phyloP scores from a whole-genome alignment of 2,888 invertebrate genomes.

The Drosophila testacea region DNA sequence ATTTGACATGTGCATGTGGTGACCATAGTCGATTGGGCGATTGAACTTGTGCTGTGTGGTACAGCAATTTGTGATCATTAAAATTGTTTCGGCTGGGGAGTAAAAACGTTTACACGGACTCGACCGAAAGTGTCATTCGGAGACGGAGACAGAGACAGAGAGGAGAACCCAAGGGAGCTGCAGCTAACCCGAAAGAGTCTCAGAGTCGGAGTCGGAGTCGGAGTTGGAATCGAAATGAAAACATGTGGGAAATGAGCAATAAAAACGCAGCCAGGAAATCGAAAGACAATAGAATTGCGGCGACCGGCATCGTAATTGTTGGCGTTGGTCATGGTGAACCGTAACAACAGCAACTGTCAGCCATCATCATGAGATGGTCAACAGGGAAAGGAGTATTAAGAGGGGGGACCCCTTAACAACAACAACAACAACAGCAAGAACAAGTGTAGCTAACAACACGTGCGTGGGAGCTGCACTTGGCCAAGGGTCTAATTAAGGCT shows the following conservation, averaged over 20 bases:
- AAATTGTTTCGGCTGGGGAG: slow-evolving; percentile 67
- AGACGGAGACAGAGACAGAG: neutral
- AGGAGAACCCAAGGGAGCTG: slow-evolving; percentile 21
- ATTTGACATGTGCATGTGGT: slow-evolving; percentile 56
- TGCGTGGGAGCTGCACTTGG: slow-evolving; percentile 68
- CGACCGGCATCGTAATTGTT: slow-evolving; percentile 68
- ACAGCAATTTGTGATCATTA: slow-evolving; percentile 76
- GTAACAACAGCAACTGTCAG: slow-evolving; percentile 79
- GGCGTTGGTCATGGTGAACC: slow-evolving; percentile 81
- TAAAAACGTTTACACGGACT: slow-evolving; percentile 44
- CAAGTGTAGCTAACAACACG: slow-evolving; percentile 68
- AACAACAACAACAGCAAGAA: slow-evolving; percentile 42
- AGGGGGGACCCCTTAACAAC: slow-evolving; percentile 7
- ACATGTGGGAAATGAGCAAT: slow-evolving; percentile 77
- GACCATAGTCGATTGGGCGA: slow-evolving; percentile 44
- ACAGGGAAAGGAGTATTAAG: neutral
- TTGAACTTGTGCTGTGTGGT: slow-evolving; percentile 48
- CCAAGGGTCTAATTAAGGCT: slow-evolving; percentile 56
- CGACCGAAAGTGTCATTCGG: slow-evolving; percentile 59
- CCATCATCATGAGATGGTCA: slow-evolving; percentile 8
- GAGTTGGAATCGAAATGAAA: slow-evolving; percentile 14
- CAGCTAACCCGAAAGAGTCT: slow-evolving; percentile 14
- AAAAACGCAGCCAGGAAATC: slow-evolving; percentile 73
- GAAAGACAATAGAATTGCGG: slow-evolving; percentile 79
- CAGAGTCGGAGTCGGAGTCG: slow-evolving; percentile 5